Base-by-base conservation (phyloP, 2,113 vertebrate genomes). In the Lycaon pictus region DNA sequence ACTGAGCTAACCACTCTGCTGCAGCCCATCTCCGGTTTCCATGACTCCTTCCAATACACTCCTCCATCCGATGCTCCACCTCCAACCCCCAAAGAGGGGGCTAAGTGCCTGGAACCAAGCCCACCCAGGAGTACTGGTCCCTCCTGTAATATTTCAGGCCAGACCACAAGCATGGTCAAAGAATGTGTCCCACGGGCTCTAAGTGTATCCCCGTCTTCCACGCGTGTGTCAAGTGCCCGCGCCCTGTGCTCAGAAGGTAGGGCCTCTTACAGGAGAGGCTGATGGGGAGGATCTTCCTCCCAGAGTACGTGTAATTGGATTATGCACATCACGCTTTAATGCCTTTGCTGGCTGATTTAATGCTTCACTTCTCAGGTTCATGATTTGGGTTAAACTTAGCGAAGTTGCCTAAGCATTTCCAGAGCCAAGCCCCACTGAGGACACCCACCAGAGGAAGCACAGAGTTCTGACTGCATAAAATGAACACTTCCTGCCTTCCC, bases 331-430 rank as follows among this genome's bases (percentile, higher is more conserved):
- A 69, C 3, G 63, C 97, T 94, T 95, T 76, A 10, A 51, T 35
- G 98, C 98, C 98, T 98, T 96, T 97, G 96, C 95, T 88, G 62
- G 90, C 37, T 22, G 93, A 98, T 95, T 97, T 97, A 97, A 98
- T 86, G 98, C 97, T 98, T 98, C 93, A 74, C 93, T 98, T 97
- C 97, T 97, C 89, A 84, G 88, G 96, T 55, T 97, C 96, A 79
- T 10, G 60, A 85, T 96, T 67, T 79, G 97, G 60, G 92, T 97
- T 97, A 90, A 89, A 98, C 97, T 96, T 65, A 93, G 96, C 55
- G 85, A 97, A 91, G 98, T 13, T 94, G 90, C 93, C 93, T 95
- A 98, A 98, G 97, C 91, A 94, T 93, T 98, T 97, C 97, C 98
- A 98, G 97, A 97, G 97, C 96, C 86, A 53, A 85, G 87, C 92